Base-by-base conservation (phyloP, 2,797 vertebrate species). In the Silurus lanzhouensis region DNA sequence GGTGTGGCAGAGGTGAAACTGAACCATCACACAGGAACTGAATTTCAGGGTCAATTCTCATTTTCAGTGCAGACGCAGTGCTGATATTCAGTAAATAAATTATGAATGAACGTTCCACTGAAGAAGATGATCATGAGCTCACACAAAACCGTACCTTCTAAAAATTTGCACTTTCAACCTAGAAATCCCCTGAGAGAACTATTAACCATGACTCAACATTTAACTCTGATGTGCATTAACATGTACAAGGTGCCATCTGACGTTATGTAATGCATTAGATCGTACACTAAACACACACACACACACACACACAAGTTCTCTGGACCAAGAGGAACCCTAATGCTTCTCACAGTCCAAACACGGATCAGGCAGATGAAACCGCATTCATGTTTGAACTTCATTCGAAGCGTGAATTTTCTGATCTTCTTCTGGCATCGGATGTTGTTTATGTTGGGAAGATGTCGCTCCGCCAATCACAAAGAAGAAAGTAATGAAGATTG, bases 361-460 rank as follows among this genome's bases (percentile, higher is more conserved):
- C 25, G 13, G 60, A 44, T 79, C 76, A 64, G 77, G 77, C 63
- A 13, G 5, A 22, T 64, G 60, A 64, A 64, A 46, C 38, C 9
- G 31, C 38, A 48, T 25, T n/a, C 38, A 10, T 81, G 78, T 81
- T 55, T 66, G 52, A n/a, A 81, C 46, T 27, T 52, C 44, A 81
- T 31, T 13, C 31, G 44, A 81, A 67, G 79, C 63, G 8, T 68
- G 64, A 81, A 63, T 25, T 66, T 68, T 7, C 48, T 52, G 64
- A 81, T 67, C 10, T 14, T 12, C 46, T n/a, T 64, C 13, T 17
- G 25, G 79, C 5, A 9, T 14, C 25, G 67, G 17, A 52, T 22
- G 10, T 46, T 31, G 63, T 67, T 52, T 79, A 27, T 31, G 9
- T 55, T 67, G 63, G 46, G 79, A 31, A 20, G 46, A 4, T 55